Evolutionary conservation across 2,888 invertebrate genomes (phyloP), one percentile per base, ranked within the genome.

Genomic region (Caenorhabditis sp.): DNA sequence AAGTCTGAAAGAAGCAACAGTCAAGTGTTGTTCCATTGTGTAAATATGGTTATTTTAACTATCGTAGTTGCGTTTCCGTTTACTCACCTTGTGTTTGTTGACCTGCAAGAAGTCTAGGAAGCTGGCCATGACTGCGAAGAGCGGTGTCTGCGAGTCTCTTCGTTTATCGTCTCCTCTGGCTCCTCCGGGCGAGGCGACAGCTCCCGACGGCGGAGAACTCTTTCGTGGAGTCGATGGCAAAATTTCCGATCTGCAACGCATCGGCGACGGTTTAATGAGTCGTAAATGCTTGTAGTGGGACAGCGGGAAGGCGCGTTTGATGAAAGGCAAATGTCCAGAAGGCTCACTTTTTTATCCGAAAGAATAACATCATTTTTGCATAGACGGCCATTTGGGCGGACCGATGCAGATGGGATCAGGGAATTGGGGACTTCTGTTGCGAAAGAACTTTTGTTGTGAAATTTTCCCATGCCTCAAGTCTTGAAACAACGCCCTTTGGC

Each of bases 1-100:
- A 97, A 26, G 97, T 97, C 96, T 97, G 89, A 51, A 89, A 18
- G 53, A n/a, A n/a, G 44, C 13, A 44, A 44, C 5, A 44, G 6
- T 20, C 20, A 18, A 50, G 4, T 20, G 50, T 6, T 50, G 18
- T 50, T 50, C 13, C 11, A 11, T 11, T 40, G 40, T 2, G 40
- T 13, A 40, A 2, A 11, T 13, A 40, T 13, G 6, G 13, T 40
- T 40, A 40, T 40, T 40, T 40, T 40, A 40, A 40, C 40, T 40
- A 9, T n/a, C n/a, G n/a, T n/a, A n/a, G n/a, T 32, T 32, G 32
- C 22, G 18, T 24, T 47, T 18, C 13, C 40, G 13, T 47, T 47
- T 20, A 18, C 81, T 62, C 51, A 91, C 91, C 86, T 91, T 91
- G 76, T 91, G 88, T 68, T 91, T 91, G 82, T 91, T 89, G 53